These are phyloP conservation scores for Rhopalosiphum nymphaeae DNA, from an alignment of 2,888 invertebrate genomes.

Conservation along the genomic window DNA sequence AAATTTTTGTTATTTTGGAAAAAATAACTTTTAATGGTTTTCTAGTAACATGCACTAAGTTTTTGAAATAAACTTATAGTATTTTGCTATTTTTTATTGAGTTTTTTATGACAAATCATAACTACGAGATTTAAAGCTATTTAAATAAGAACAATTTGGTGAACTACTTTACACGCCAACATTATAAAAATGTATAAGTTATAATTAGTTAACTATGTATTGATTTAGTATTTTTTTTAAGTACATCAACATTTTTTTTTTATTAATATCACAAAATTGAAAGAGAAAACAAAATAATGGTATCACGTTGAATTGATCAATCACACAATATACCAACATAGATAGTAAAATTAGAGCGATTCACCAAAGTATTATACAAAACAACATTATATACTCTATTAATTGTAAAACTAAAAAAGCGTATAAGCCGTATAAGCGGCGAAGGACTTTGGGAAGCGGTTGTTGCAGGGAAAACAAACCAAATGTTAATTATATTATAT, in stretches of 20 bases:
- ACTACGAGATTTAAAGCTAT: neutral
- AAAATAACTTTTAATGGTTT: neutral
- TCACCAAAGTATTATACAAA: neutral
- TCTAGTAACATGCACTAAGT: neutral
- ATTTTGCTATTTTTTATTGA: neutral
- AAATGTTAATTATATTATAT: conserved; percentile 17
- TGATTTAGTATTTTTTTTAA: neutral
- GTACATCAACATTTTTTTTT: neutral
- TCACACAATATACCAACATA: neutral
- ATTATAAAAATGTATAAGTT: neutral
- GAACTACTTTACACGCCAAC: neutral
- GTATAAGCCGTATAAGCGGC: conserved; percentile 10
- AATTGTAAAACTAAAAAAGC: neutral
- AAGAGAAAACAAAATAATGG: neutral
- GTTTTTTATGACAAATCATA: neutral
- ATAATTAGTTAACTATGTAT: neutral
- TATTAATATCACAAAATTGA: neutral
- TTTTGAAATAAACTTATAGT: neutral
- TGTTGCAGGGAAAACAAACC: neutral
- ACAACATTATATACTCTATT: neutral
- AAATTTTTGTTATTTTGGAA: neutral
- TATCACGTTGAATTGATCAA: neutral
- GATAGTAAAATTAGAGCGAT: neutral
- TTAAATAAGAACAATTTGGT: neutral
- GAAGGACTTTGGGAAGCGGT: neutral